These are phyloP conservation scores for Drosophila pruinosa DNA, from an alignment of 1,140 invertebrate genomes.

Conservation along the genomic window DNA sequence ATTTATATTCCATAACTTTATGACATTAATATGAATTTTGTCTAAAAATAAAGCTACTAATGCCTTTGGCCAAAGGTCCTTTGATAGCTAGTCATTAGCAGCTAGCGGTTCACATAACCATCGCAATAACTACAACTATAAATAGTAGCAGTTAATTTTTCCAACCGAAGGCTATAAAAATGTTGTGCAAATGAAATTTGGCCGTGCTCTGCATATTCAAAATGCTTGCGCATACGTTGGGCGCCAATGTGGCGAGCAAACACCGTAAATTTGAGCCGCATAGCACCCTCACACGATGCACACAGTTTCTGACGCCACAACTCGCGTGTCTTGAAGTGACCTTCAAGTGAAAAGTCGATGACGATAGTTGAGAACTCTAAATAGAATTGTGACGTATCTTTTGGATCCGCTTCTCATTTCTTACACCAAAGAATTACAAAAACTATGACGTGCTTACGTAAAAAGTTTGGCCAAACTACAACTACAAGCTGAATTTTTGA, in stretches of 20 bases:
- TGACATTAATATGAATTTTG: background rate
- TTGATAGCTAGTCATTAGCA: conserved; percentile 4
- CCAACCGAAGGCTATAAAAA: conserved; percentile 45
- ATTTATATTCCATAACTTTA: background rate
- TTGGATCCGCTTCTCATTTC: background rate
- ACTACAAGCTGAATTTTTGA: conserved; percentile 9
- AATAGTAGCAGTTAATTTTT: conserved; percentile 41
- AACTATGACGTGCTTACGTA: conserved; percentile 58
- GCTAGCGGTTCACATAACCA: background rate
- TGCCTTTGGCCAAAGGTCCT: background rate
- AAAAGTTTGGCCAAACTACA: conserved; percentile 13
- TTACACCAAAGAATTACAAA: conserved; percentile 35
- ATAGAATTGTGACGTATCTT: conserved; percentile 28
- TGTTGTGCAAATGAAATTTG: conserved; percentile 40
- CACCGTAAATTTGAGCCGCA: conserved; percentile 51
- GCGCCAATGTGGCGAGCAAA: conserved; percentile 29
- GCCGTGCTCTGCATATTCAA: conserved; percentile 23
- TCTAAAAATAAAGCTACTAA: background rate
- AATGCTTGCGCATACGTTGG: conserved; percentile 17
- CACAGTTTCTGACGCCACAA: conserved; percentile 39
- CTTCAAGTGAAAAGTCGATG: conserved; percentile 12
- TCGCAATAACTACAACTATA: conserved; percentile 36
- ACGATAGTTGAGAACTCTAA: background rate
- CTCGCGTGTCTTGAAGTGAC: conserved; percentile 22
- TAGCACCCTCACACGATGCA: conserved; percentile 43